These are phyloP conservation scores for Characodon lateralis DNA, from an alignment of 2,797 vertebrate genomes.

Conservation along the genomic window DNA sequence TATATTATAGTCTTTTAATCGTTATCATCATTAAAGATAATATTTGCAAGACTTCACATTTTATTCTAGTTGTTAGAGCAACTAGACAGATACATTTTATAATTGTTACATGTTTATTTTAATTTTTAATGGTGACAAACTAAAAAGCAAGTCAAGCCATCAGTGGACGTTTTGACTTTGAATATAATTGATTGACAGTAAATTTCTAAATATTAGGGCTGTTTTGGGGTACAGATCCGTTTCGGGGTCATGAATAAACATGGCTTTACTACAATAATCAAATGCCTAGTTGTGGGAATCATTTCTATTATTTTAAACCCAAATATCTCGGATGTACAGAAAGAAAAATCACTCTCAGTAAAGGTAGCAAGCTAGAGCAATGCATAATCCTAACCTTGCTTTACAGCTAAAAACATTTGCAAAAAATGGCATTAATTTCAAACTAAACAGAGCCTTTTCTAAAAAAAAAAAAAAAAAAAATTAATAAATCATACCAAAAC, in stretches of 20 bases:
- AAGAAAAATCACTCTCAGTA: too few relatives aligned
- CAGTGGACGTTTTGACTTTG: neutral
- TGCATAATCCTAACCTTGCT: neutral
- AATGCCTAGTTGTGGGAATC: neutral
- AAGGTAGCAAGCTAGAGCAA: neutral
- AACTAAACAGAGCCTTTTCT: neutral
- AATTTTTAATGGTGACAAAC: neutral
- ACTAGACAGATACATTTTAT: neutral
- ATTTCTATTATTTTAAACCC: neutral
- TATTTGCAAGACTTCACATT: neutral
- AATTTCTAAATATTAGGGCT: neutral
- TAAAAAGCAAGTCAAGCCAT: neutral
- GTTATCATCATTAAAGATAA: neutral
- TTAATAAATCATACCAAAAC: too few relatives aligned
- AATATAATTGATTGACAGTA: neutral
- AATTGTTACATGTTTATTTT: rapidly evolving
- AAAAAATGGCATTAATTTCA: neutral
- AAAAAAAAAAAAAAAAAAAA: neutral
- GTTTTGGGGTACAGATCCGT: neutral
- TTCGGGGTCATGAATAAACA: neutral
- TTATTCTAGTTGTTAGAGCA: neutral
- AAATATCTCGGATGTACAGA: too few relatives aligned
- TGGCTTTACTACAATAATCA: neutral
- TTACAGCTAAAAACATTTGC: neutral
- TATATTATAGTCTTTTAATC: too few relatives aligned